Evolutionary conservation across 2,888 invertebrate genomes (phyloP).

Genomic region (Pyrrhia umbra): DNA sequence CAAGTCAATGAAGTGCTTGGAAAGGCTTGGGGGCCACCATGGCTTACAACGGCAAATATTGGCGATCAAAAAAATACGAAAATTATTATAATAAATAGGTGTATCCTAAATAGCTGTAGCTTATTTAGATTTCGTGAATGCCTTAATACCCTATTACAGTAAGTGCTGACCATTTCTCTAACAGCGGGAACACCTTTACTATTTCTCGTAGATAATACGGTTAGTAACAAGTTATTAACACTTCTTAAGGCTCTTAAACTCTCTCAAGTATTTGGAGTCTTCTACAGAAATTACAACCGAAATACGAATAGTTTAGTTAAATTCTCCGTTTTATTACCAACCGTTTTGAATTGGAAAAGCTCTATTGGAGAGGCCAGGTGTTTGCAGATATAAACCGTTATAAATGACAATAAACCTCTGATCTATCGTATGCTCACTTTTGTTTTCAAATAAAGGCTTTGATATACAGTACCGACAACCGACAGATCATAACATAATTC

Average conservation of each 20-base stretch:
- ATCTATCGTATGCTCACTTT: constrained; percentile 43
- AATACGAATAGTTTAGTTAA: constrained; percentile 34
- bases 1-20: too few species aligned
- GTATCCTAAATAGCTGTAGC: constrained; percentile 7
- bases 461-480: constrained; percentile 50
- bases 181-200: constrained; percentile 44
- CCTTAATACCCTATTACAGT: constrained; percentile 28
- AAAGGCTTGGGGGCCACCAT: too few species aligned
- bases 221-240: constrained; percentile 44
- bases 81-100: constrained; percentile 1
- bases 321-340: constrained; percentile 29
- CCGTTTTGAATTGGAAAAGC: constrained; percentile 22
- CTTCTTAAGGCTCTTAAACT: constrained; percentile 43
- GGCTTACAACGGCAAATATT: too few species aligned
- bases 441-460: constrained; percentile 50
- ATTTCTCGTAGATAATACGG: constrained; percentile 38
- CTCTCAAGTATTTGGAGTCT: constrained; percentile 16
- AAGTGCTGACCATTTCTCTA: constrained; percentile 31
- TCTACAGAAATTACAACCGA: constrained; percentile 30
- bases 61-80: too few species aligned
- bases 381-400: constrained; percentile 34
- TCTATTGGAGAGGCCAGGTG: constrained; percentile 44
- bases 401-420: constrained; percentile 34
- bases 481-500: constrained; percentile 62
- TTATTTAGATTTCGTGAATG: constrained; percentile 26